Evolutionary conservation across 2,113 vertebrate genomes (phyloP), one percentile per base, ranked within the genome.

Genomic region (Castor canadensis): DNA sequence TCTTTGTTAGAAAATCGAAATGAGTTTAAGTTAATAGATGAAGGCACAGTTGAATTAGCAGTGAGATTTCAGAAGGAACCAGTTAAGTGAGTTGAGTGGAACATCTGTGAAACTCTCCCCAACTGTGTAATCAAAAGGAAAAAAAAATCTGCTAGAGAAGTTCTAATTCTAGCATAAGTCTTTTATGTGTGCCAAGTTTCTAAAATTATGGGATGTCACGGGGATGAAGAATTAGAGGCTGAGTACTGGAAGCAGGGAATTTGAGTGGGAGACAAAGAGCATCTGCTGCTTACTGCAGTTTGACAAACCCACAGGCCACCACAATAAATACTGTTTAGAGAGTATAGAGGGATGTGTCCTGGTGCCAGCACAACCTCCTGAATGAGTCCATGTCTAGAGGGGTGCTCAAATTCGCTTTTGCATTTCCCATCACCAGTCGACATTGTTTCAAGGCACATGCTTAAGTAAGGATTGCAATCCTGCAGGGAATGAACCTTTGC

Each of bases 31-130:
- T 76, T 64, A 79, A 40, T 15, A 43, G 35, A 89, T 28, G 30
- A 52, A 45, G 0, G 8, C 1, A 13, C 32, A 49, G 10, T 40
- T 40, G 40, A 87, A 81, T 72, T 75, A 86, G 17, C 40, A 20
- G 47, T 60, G 79, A 66, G 58, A 40, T 87, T 95, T 95, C 43
- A 85, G 66, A 94, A 93, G 47, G 28, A 73, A 81, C 13, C n/a
- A 38, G 35, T 58, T 45, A 73, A 64, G 30, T 43, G 73, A 89
- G 30, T 82, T 72, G 72, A 94, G 24, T 17, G 30, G 47, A 86
- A 73, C 72, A 73, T 88, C 88, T 77, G 73, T 80, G 87, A 75
- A 49, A 89, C n/a, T 79, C 76, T 24, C 81, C 40, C 49, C 13
- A n/a, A 77, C 30, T 26, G 58, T 87, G 54, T 67, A 80, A 85